These are phyloP conservation scores for Procambarus clarkii DNA, from an alignment of 1,140 invertebrate genomes.

Conservation along the genomic window DNA sequence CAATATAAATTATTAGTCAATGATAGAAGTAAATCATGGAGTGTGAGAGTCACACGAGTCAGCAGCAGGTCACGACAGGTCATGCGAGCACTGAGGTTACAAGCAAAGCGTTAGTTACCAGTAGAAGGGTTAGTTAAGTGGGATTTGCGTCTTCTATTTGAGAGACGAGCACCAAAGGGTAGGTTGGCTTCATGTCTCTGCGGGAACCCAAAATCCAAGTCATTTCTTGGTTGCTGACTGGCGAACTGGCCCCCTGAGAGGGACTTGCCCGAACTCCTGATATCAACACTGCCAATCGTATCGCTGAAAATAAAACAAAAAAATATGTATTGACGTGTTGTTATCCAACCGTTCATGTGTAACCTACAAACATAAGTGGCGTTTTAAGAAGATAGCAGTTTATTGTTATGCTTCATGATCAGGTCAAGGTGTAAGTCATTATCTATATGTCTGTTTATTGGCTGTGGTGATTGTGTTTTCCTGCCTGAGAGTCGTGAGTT, in stretches of 20 bases:
- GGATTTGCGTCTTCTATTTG: constrained; percentile 10
- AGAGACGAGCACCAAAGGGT: constrained; percentile 46
- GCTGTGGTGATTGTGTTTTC: background rate
- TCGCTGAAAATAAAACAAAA: constrained; percentile 9
- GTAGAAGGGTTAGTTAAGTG: constrained; percentile 46
- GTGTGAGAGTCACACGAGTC: background rate
- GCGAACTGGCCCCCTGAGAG: background rate
- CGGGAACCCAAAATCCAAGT: constrained; percentile 41
- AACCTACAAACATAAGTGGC: background rate
- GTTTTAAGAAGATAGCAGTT: background rate
- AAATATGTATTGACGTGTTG: background rate
- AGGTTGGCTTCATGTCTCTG: constrained; percentile 28
- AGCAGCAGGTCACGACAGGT: background rate
- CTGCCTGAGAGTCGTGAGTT: background rate
- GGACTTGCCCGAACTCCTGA: constrained; percentile 21
- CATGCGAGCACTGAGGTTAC: background rate
- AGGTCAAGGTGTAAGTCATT: background rate
- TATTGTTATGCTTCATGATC: background rate
- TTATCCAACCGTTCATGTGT: no score
- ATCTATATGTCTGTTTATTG: background rate
- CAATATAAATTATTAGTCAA: background rate
- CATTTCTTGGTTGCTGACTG: background rate
- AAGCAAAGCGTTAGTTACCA: constrained; percentile 47
- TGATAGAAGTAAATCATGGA: background rate
- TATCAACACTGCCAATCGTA: background rate